A percentile compares a stretch with the other conserved stretches of the same genome.
phyloP scores from a whole-genome alignment of 2,888 invertebrate species.

The Tetropium fuscum region DNA sequence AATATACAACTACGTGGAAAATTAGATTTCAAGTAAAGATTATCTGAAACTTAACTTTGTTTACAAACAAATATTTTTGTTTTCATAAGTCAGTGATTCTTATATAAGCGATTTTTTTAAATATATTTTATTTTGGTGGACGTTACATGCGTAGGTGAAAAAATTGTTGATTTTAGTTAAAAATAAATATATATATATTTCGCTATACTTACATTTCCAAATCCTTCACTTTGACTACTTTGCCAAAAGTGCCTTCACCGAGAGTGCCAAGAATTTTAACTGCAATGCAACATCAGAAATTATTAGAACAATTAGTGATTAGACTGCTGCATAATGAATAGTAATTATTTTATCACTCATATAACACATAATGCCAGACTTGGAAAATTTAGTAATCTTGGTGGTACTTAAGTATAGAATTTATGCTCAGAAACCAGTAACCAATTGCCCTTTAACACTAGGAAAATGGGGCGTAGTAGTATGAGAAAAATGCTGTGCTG shows the following conservation, averaged over 20 bases:
- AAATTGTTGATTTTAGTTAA: constrained; percentile 26
- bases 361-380: no score
- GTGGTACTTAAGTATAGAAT: no score
- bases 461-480: no score
- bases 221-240: constrained; percentile 99
- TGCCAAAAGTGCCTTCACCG: constrained; percentile 99
- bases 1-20: no score
- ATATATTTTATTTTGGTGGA: neutral
- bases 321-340: constrained; percentile 32
- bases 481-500: no score
- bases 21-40: neutral
- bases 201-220: constrained; percentile 86
- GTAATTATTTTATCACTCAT: constrained; percentile 16
- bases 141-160: constrained; percentile 9
- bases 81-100: no score
- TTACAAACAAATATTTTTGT: constrained; percentile 8
- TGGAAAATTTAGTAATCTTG: no score
- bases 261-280: constrained; percentile 98
- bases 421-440: no score
- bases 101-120: no score
- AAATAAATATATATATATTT: constrained; percentile 19
- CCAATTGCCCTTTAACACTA: no score
- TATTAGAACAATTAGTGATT: constrained; percentile 38
- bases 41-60: neutral
- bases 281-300: constrained; percentile 78